These are phyloP conservation scores for Salmo trutta DNA, from an alignment of 2,797 vertebrate genomes.

Conservation along the genomic window DNA sequence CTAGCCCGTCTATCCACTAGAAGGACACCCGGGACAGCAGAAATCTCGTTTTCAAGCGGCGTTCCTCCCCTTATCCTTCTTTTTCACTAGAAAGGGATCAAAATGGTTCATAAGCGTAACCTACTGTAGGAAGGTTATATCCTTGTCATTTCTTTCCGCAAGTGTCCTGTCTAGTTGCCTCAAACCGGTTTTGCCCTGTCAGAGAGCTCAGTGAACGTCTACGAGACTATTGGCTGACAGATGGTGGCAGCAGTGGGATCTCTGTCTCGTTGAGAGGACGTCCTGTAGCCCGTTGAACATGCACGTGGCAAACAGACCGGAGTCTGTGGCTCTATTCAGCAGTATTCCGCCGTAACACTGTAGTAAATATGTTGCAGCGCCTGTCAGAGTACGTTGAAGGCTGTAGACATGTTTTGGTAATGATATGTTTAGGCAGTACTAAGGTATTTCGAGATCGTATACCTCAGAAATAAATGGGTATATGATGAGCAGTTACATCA, in stretches of 20 bases:
- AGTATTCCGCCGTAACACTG: too few species aligned
- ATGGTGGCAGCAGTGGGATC: slow-evolving; percentile 64
- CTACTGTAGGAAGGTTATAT: slow-evolving; percentile 60
- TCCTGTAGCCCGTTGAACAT: slow-evolving; percentile 48
- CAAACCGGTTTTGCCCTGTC: slow-evolving; percentile 32
- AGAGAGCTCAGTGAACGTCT: slow-evolving; percentile 50
- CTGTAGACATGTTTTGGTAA: too few species aligned
- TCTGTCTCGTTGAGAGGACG: slow-evolving; percentile 55
- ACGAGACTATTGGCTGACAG: slow-evolving; percentile 45
- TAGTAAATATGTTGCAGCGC: too few species aligned
- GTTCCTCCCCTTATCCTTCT: slow-evolving; percentile 51
- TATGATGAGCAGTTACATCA: too few species aligned
- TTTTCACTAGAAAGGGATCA: slow-evolving; percentile 59
- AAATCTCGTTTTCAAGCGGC: slow-evolving; percentile 41
- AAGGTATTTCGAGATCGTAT: too few species aligned
- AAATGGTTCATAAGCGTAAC: slow-evolving; percentile 52
- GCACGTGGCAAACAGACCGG: slow-evolving; percentile 12
- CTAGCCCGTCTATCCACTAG: slow-evolving; percentile 52
- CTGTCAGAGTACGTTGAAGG: too few species aligned
- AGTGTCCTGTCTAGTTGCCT: slow-evolving; percentile 58
- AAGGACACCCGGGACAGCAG: slow-evolving; percentile 61
- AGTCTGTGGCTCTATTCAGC: too few species aligned
- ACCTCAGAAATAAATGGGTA: too few species aligned
- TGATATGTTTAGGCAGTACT: too few species aligned
- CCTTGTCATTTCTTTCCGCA: slow-evolving; percentile 50